These are phyloP conservation scores for Pogoniulus pusillus DNA, from an alignment of 2,797 vertebrate genomes.

Conservation along the genomic window DNA sequence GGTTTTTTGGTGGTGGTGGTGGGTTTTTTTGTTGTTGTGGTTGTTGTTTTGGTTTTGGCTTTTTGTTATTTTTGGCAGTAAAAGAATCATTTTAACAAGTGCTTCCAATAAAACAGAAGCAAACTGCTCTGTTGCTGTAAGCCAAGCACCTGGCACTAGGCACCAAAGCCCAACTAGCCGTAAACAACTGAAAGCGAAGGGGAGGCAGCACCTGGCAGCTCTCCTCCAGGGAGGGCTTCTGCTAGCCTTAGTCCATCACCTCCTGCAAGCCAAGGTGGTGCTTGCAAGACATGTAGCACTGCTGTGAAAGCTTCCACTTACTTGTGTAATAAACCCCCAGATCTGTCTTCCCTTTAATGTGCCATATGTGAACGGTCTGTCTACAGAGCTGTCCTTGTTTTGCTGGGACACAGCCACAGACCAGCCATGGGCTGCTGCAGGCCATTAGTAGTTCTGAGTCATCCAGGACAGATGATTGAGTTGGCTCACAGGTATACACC, in stretches of 20 bases:
- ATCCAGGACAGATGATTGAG: no score
- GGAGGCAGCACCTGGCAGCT: fast-evolving
- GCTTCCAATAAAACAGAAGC: background rate
- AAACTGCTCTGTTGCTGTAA: fast-evolving
- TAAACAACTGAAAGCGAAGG: fast-evolving
- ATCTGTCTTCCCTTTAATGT: background rate
- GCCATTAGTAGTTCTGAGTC: no score
- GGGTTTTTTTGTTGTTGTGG: background rate
- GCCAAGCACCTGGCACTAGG: background rate
- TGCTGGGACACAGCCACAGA: no score
- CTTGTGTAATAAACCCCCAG: background rate
- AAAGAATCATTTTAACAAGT: background rate
- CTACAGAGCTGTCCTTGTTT: background rate
- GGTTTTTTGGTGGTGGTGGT: no score
- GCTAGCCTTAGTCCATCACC: background rate
- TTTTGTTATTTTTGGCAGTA: background rate
- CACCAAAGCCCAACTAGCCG: background rate
- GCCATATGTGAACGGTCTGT: background rate
- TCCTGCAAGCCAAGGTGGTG: background rate
- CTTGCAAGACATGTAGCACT: background rate
- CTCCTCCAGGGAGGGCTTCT: background rate
- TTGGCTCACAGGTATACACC: no score
- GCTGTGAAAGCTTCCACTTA: background rate
- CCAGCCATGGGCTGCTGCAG: no score
- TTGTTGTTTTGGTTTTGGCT: no score